Conservation (phyloP, 2,888 invertebrate species). For the Acanthosepion lycidas region DNA sequence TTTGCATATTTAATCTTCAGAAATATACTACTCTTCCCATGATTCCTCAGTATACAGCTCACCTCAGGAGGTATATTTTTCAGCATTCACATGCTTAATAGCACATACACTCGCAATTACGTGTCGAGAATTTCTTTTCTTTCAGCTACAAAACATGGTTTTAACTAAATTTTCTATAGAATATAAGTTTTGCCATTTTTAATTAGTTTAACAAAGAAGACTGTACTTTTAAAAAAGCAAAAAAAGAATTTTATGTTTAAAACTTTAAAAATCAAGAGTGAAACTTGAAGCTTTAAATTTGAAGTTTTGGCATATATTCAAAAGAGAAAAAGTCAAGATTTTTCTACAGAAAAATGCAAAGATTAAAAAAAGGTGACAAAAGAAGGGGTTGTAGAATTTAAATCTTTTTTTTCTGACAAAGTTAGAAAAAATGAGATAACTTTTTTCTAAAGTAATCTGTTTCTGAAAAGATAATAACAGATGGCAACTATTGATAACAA, state of each 20-base stretch:
- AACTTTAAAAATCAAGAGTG: neutral
- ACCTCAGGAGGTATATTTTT: neutral
- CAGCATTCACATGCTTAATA: neutral
- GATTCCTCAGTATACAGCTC: neutral
- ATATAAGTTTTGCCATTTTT: neutral
- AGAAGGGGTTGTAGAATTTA: neutral
- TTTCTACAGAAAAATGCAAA: neutral
- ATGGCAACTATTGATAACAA: neutral
- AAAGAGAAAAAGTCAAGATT: neutral
- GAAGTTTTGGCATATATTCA: neutral
- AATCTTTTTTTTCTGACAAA: neutral
- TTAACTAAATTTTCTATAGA: neutral
- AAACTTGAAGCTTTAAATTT: neutral
- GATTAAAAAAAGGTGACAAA: neutral
- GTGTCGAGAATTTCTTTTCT: neutral
- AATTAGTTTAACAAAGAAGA: neutral
- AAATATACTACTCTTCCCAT: neutral
- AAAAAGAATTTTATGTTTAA: neutral
- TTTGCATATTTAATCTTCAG: neutral
- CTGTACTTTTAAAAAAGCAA: neutral
- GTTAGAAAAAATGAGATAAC: neutral
- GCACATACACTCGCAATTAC: neutral
- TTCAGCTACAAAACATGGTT: too few relatives aligned
- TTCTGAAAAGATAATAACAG: neutral
- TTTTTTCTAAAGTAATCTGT: neutral